Conservation (phyloP, 2,113 vertebrate genomes). For the Myanophis thanlyinensis region DNA sequence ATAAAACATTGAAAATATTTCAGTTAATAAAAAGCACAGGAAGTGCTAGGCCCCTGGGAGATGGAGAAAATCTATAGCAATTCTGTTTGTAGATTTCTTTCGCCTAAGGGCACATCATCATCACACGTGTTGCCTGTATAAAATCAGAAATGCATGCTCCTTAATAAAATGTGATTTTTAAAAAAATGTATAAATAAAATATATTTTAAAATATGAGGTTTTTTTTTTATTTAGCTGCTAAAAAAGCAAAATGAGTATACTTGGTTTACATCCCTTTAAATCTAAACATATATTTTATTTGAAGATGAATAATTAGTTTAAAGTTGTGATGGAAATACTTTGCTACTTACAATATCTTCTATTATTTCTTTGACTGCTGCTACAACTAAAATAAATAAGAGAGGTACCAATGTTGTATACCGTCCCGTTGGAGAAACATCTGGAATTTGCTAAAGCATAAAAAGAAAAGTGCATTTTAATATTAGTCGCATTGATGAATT, state of each 20-base stretch:
- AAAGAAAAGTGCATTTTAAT: neutral
- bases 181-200: too few relatives aligned
- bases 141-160: neutral
- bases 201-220: too few relatives aligned
- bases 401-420: conserved; percentile 95
- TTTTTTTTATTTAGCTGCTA: neutral
- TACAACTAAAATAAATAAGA: conserved; percentile 95
- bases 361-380: conserved; percentile 97
- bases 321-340: conserved; percentile 21
- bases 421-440: conserved; percentile 98
- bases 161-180: too few relatives aligned
- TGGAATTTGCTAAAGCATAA: conserved; percentile 86
- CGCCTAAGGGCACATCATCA: neutral
- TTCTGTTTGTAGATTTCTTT: neutral
- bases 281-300: neutral
- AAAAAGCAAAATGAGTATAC: neutral
- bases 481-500: neutral
- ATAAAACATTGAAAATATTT: neutral
- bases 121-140: neutral
- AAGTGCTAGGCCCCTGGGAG: neutral
- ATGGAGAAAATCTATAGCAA: neutral
- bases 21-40: neutral
- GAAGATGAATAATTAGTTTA: neutral
- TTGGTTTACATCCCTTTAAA: neutral
- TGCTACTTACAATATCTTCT: conserved; percentile 91